Base-by-base conservation (phyloP, 2,113 vertebrate species). In the pig (Sus scrofa) region DNA sequence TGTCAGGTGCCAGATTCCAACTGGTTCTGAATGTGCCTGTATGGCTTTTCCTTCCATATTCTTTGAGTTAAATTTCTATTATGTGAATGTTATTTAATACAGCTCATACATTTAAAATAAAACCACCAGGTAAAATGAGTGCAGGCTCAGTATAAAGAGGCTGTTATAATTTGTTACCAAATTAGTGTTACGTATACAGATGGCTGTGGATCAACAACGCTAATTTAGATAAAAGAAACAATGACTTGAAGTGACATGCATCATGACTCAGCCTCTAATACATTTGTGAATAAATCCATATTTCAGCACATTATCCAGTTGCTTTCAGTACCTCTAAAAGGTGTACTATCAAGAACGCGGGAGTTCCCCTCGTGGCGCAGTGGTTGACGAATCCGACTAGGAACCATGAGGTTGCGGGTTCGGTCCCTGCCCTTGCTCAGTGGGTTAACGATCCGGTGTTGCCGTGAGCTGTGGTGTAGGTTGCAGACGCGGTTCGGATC, bases 111-210 rank as follows among this genome's bases (percentile, higher is more conserved):
- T 54, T 92, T 58, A 19, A 81, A 75, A 88, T 56, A 77, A 88
- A 97, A 86, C 2, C 56, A 92, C 20, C 67, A 97, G 84, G 68
- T 92, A 68, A 71, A 93, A 85, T 85, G 62, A 95, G 10, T 24
- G 79, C 86, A 70, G 71, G 86, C 54, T 96, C 89, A 65, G 19
- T 70, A 39, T 27, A 74, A 95, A 95, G 88, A 94, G 93, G 86
- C 88, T 97, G 24, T n/a, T n/a, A n/a, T n/a, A n/a, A n/a, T n/a
- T n/a, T n/a, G n/a, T 91, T 93, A 95, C 30, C 37, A 71, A 90
- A 95, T 82, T 44, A 96, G 86, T 58, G 15, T 89, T 84, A 73
- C 54, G 65, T 39, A 86, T 39, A 32, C 86, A 82, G 75, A 84
- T 67, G 94, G 88, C 44, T 15, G 65, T 63, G 75, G n/a, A 58